A percentile compares a stretch with the other conserved stretches of the same genome.
Evolutionary conservation across 2,888 invertebrate genomes (phyloP).

Genomic region (Amblyjoppa fuscipennis): DNA sequence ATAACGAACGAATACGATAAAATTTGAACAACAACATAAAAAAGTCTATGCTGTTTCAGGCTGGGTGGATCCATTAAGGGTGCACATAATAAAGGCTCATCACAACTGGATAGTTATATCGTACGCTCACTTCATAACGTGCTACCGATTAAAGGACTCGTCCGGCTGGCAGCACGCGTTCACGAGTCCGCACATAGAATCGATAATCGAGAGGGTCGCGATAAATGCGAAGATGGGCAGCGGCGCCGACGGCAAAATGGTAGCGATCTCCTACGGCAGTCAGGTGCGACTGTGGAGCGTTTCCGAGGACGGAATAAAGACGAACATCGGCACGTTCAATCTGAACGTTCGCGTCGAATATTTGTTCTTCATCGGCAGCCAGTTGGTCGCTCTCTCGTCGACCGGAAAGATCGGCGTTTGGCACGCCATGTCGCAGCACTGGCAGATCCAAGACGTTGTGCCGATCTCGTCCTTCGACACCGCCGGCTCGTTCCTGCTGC

Average conservation of each 20-base stretch:
- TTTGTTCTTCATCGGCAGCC: constrained; percentile 98
- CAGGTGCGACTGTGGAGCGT: constrained; percentile 93
- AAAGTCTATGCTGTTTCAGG: constrained; percentile 86
- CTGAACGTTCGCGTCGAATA: constrained; percentile 97
- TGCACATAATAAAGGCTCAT: constrained; percentile 97
- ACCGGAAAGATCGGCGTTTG: constrained; percentile 99
- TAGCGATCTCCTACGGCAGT: constrained; percentile 92
- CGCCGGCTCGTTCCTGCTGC: constrained; percentile 96
- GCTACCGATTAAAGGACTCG: constrained; percentile 97
- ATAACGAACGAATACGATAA: background rate
- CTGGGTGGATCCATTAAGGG: constrained; percentile 94
- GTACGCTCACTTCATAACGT: constrained; percentile 97
- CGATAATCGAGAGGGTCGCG: constrained; percentile 95
- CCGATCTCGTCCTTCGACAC: constrained; percentile 98
- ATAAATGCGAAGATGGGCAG: constrained; percentile 90
- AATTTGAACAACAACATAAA: constrained; percentile 4
- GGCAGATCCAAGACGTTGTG: constrained; percentile 98
- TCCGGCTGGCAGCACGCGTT: constrained; percentile 98
- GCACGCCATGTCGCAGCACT: constrained; percentile 99
- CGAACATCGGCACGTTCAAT: constrained; percentile 94
- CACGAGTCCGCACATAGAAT: constrained; percentile 96
- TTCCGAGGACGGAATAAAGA: constrained; percentile 91
- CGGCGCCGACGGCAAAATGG: constrained; percentile 90
- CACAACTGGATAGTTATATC: constrained; percentile 99
- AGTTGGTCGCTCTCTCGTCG: constrained; percentile 97